Evolutionary conservation across 1,140 invertebrate genomes (phyloP), one percentile per base, ranked within the genome.

Genomic region (Drosophila carrolli): DNA sequence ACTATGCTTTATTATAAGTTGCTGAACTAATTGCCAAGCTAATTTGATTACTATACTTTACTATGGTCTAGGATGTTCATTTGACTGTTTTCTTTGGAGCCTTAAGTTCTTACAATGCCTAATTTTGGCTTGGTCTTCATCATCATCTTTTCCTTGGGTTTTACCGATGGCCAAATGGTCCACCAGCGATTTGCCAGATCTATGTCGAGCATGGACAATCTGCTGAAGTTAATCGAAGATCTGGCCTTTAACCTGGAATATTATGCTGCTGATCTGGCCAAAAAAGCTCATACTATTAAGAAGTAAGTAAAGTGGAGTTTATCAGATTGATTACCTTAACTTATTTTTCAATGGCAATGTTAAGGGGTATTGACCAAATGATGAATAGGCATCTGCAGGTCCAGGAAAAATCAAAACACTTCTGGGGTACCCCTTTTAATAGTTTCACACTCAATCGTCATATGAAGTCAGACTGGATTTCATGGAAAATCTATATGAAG

Each of bases 401-500:
- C 29, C 29, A 32, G 4, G 1, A 7, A 14, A 10, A 0, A 14
- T 10, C 3, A 35, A 5, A 8, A 0, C 8, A 9, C 0, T 68
- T 40, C 8, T 43, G 62, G 60, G 23, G 9, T 8, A 55, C 46
- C 43, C 32, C 50, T 1, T 5, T 68, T 1, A 76, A 40, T 8
- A 75, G 27, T 14, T 76, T 32, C 16, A 59, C 74, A 4, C 43
- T 77, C 2, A 43, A 68, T 11, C 55, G 62, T 8, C 74, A 75
- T 23, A 60, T 77, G 74, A 50, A 68, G 16, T 13, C 74, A 0
- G 73, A 77, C 29, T 77, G 74, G 74, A 4, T 55, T 6, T 54
- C 60, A 38, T 76, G 73, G 74, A 50, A 68, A 14, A 2, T 44
- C 0, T 77, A 50, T 14, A 48, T 77, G 43, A 51, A 76, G 9